phyloP scores from a whole-genome alignment of 2,113 vertebrate genomes.

The Etia nguti region DNA sequence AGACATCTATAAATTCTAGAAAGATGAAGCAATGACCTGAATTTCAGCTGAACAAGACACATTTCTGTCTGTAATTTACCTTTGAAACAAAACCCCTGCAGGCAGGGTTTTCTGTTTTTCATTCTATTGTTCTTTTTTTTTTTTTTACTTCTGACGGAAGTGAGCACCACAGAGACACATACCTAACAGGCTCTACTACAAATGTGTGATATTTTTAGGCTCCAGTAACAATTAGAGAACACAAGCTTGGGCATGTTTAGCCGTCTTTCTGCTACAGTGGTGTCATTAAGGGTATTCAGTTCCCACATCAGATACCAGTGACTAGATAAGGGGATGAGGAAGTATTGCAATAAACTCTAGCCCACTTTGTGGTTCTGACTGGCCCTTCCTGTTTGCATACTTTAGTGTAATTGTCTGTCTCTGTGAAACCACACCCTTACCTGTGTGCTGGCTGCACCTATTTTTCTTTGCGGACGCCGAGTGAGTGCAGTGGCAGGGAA shows the following conservation, averaged over 20 bases:
- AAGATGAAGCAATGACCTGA: not conserved
- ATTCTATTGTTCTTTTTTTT: not conserved
- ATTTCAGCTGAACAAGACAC: not conserved
- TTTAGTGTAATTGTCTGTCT: not conserved
- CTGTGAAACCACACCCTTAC: not conserved
- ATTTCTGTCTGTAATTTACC: not conserved
- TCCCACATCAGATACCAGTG: not conserved
- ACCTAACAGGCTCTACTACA: not conserved
- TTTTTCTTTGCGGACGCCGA: not conserved
- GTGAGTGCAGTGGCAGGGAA: not conserved
- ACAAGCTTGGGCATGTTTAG: not conserved
- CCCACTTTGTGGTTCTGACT: not conserved
- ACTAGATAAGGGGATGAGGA: not conserved
- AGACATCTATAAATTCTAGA: not conserved
- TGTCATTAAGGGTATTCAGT: not conserved
- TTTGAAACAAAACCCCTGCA: not conserved
- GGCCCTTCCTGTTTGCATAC: not conserved
- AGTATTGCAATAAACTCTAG: not conserved
- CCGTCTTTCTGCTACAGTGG: not conserved
- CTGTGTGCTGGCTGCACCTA: not conserved
- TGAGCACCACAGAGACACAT: not conserved
- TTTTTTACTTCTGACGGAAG: not conserved
- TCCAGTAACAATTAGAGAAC: not conserved
- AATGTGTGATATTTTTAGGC: not conserved
- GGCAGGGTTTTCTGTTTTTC: not conserved